Evolutionary conservation across 1,140 invertebrate genomes (phyloP), one percentile per base, ranked within the genome.

Genomic region (Drosophila tropicalis): DNA sequence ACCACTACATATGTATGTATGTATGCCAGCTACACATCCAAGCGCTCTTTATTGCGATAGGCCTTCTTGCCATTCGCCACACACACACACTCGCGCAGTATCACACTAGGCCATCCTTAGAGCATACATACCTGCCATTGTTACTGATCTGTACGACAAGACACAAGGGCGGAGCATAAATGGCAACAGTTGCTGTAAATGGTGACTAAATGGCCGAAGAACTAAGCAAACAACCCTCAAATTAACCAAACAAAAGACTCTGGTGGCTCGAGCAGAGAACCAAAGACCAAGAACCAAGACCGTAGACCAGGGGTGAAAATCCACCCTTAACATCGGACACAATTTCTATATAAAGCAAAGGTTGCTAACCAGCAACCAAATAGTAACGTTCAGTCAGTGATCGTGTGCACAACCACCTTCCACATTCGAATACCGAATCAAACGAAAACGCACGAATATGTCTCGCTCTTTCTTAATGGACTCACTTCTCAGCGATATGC

Each of bases 401-500:
- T 91, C 90, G 81, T 82, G 89, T 79, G 66, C 78, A 76, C 62
- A 67, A 66, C 69, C 32, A 29, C 10, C 22, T 17, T 29, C 29
- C 29, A 56, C 5, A 34, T 56, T 22, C 54, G 34, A 41, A 67
- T 22, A 40, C 9, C 17, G n/a, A 57, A 15, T 54, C 36, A 15
- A 47, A 67, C 19, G n/a, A 40, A 19, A 47, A 3, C 32, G 3
- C 1, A 29, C 29, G 61, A 58, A 93, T 64, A 96, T 96, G 95
- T 96, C 95, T 63, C 94, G 95, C 65, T 96, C 95, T 62, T 96
- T 96, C 82, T 90, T 96, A 54, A 95, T 96, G 82, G 96, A 96
- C 80, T 95, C 95, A 13, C 89, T 96, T 34, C 95, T 96, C 65
- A 94, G 93, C 72, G 95, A 95, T 91, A 94, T 93, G 36, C 84